Evolutionary conservation across 92 coral and sea anemone species (phyloP).

Genomic region (Epizoanthus ramosus): DNA sequence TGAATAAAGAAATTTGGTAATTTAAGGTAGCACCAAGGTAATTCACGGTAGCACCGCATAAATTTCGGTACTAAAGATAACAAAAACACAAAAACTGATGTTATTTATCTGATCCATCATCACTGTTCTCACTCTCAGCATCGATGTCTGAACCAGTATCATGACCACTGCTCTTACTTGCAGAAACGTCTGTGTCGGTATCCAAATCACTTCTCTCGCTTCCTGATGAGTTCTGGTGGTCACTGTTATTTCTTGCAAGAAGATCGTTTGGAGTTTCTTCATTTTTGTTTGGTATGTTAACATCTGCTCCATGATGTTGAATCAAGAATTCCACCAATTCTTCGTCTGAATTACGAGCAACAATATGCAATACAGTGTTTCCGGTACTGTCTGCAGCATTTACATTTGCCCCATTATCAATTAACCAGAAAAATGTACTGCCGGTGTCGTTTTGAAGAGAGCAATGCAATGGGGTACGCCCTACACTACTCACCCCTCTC

Average conservation of each 20-base stretch:
- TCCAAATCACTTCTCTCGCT: no score
- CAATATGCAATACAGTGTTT: not conserved
- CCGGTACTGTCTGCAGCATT: not conserved
- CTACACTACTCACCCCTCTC: not conserved
- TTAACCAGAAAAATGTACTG: not conserved
- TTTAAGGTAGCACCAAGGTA: no score
- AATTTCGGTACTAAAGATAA: no score
- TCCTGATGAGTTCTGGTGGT: not conserved
- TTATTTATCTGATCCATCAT: no score
- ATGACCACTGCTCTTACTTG: no score
- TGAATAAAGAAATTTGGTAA: no score
- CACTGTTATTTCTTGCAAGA: not conserved
- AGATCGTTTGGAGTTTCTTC: not conserved
- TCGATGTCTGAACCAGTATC: no score
- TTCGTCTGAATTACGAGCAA: not conserved
- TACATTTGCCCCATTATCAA: not conserved
- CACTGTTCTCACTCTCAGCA: no score
- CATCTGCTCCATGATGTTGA: not conserved
- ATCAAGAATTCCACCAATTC: not conserved
- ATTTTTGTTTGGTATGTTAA: not conserved
- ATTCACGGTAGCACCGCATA: no score
- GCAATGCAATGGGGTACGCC: not conserved
- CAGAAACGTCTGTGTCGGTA: no score
- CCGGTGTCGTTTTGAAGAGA: not conserved
- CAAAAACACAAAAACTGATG: no score